phyloP scores from a whole-genome alignment of 2,888 invertebrate genomes.

The Acanthacorydalis orientalis region DNA sequence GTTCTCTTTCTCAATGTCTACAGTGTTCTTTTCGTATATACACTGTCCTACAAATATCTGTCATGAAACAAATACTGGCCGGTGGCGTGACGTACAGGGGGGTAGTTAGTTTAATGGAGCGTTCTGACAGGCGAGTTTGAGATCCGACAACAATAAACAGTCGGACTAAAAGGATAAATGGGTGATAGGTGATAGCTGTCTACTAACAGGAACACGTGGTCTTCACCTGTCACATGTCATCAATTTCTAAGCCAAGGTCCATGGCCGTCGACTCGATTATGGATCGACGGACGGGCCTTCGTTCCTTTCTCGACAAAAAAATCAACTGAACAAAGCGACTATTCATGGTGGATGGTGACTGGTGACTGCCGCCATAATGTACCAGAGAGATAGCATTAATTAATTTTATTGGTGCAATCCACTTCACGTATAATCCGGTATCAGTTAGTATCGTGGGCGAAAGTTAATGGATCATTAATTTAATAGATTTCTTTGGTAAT shows the following conservation, averaged over 20 bases:
- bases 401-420: no score
- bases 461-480: no score
- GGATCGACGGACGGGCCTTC: constrained; percentile 22
- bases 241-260: constrained; percentile 17
- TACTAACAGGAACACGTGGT: neutral
- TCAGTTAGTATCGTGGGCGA: no score
- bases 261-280: constrained; percentile 9
- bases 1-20: neutral
- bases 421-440: no score
- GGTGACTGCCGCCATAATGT: no score
- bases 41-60: neutral
- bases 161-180: constrained; percentile 2
- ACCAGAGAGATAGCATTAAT: no score
- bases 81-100: constrained; percentile 18
- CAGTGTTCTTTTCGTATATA: neutral
- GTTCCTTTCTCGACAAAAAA: constrained; percentile 7
- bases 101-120: constrained; percentile 3
- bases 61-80: neutral
- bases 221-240: neutral
- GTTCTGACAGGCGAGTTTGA: neutral
- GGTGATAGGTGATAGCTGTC: constrained; percentile 2
- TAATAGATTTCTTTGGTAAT: no score
- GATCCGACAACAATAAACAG: constrained; percentile 1
- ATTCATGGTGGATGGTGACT: no score
- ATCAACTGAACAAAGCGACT: constrained; percentile 2